phyloP scores from a whole-genome alignment of 2,113 vertebrate species.

The Protomyctophum bolini region DNA sequence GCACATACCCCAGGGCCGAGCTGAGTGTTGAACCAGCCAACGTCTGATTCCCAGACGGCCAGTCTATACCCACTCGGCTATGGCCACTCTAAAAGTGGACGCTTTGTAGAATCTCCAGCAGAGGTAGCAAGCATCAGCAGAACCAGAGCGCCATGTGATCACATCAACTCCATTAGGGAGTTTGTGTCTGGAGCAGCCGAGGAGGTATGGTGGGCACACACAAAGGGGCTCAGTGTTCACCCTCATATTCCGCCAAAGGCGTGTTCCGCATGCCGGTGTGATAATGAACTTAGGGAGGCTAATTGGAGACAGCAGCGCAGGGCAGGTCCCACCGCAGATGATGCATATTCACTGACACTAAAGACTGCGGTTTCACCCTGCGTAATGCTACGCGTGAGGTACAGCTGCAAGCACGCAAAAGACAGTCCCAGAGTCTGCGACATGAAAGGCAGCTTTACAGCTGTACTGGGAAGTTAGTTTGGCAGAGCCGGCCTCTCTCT shows the following conservation, averaged over 20 bases:
- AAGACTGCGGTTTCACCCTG: constrained; percentile 29
- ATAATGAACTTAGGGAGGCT: constrained; percentile 52
- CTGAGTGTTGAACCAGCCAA: too few relatives aligned
- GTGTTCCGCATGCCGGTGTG: constrained; percentile 29
- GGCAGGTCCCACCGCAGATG: constrained; percentile 19
- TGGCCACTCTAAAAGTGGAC: too few relatives aligned
- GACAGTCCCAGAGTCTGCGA: not conserved
- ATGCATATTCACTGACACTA: constrained; percentile 28
- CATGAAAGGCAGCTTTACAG: not conserved
- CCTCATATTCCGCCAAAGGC: constrained; percentile 23
- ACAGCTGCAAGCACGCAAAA: constrained; percentile 15
- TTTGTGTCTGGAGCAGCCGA: constrained; percentile 17
- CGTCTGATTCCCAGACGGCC: too few relatives aligned
- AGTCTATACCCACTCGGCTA: too few relatives aligned
- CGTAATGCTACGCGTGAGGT: constrained; percentile 4
- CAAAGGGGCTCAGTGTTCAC: constrained; percentile 57
- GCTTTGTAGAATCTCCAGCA: not conserved
- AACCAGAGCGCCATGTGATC: constrained; percentile 43
- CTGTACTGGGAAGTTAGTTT: not conserved
- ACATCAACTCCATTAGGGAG: constrained; percentile 54
- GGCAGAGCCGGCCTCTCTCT: not conserved
- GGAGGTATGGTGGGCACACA: constrained; percentile 15
- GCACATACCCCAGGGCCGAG: too few relatives aligned
- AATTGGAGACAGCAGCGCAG: constrained; percentile 42
- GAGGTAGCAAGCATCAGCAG: constrained; percentile 24